phyloP scores from a whole-genome alignment of 2,888 invertebrate genomes.

The Geophilus truncorum region DNA sequence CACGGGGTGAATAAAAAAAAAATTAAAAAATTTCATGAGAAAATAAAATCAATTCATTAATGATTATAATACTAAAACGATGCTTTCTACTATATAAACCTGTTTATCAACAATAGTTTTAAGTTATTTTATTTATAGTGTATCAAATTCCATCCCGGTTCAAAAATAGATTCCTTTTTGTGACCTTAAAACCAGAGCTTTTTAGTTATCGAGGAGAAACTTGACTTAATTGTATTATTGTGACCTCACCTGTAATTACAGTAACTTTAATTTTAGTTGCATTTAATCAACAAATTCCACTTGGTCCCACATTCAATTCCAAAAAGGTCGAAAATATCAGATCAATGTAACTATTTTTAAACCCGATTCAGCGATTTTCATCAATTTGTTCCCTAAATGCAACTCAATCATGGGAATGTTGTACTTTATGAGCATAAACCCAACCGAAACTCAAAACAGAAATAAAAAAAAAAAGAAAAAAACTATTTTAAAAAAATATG shows the following conservation, averaged over 20 bases:
- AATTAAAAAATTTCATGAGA: neutral
- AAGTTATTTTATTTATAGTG: neutral
- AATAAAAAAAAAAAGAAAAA: neutral
- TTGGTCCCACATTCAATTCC: no score
- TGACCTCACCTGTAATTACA: no score
- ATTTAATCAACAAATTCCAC: neutral
- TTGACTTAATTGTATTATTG: no score
- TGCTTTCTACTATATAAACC: neutral
- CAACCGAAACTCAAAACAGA: neutral
- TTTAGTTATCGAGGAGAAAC: neutral
- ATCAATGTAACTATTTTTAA: no score
- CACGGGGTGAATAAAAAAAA: neutral
- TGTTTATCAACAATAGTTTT: neutral
- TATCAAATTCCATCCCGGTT: neutral
- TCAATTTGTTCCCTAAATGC: no score
- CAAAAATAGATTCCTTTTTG: neutral
- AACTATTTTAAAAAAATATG: neutral
- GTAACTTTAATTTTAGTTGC: no score
- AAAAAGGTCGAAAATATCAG: no score
- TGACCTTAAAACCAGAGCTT: neutral
- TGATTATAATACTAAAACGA: neutral
- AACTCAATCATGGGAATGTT: no score
- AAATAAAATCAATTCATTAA: neutral
- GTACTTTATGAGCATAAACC: no score
- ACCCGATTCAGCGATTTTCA: no score